These are phyloP conservation scores for Arrhamphus sclerolepis DNA, from an alignment of 2,797 vertebrate genomes.

Conservation along the genomic window DNA sequence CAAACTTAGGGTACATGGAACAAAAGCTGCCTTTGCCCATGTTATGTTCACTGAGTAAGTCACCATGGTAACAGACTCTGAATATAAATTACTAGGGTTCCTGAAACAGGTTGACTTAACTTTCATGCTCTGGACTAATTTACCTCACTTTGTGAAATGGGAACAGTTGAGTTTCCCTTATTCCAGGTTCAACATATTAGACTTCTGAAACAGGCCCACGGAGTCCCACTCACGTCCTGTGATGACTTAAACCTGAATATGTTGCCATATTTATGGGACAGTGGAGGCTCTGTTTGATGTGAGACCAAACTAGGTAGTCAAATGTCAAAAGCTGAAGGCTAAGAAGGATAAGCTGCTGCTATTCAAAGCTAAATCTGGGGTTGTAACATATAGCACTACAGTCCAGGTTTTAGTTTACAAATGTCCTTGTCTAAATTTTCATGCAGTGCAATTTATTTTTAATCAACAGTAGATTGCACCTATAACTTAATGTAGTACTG, in stretches of 20 bases:
- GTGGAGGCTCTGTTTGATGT: conserved; percentile 12
- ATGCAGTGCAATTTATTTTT: conserved; percentile 54
- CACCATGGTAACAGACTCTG: too few species aligned
- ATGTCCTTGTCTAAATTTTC: conserved; percentile 28
- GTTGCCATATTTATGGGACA: conserved; percentile 23
- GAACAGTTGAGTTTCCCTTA: too few species aligned
- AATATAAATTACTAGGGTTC: too few species aligned
- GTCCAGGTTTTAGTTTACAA: not conserved
- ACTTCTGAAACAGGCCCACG: not conserved
- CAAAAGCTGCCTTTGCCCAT: too few species aligned
- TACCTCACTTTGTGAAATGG: too few species aligned
- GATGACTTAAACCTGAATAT: conserved; percentile 16
- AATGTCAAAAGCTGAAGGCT: conserved; percentile 26
- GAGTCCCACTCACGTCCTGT: conserved; percentile 2
- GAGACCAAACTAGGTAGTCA: conserved; percentile 18
- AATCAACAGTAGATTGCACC: conserved; percentile 44
- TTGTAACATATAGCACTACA: not conserved
- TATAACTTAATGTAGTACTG: conserved; percentile 46
- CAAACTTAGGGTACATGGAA: too few species aligned
- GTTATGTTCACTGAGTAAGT: too few species aligned
- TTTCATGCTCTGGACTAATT: too few species aligned
- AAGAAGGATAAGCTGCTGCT: conserved; percentile 22
- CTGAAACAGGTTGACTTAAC: too few species aligned
- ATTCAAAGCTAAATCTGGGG: conserved; percentile 13
- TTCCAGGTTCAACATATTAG: too few species aligned